phyloP scores from a whole-genome alignment of 2,113 vertebrate genomes.

The Lichenostomus cassidix region DNA sequence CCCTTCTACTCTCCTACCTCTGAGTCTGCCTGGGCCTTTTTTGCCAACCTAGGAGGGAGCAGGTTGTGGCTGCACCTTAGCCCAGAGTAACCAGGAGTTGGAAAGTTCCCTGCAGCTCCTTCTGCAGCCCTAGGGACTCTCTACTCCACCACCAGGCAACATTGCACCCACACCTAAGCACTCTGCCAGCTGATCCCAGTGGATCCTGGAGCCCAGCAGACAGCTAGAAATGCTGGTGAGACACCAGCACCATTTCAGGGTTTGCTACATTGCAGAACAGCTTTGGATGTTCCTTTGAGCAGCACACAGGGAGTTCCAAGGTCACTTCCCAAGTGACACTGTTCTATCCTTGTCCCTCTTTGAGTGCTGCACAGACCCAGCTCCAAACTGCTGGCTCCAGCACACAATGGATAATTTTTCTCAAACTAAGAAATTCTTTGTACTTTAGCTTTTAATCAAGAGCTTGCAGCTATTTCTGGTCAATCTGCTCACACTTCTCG shows the following conservation, averaged over 20 bases:
- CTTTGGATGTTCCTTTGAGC: not conserved
- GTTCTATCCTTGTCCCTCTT: not conserved
- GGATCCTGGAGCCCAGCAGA: not conserved
- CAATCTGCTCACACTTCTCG: not conserved
- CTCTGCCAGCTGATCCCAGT: not conserved
- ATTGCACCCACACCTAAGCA: not conserved
- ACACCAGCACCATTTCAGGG: rapidly evolving
- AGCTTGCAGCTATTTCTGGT: conserved; percentile 30
- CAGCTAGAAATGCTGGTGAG: not conserved
- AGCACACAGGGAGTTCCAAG: not conserved
- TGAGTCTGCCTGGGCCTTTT: not conserved
- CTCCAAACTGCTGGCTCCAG: not conserved
- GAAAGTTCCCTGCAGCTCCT: not conserved
- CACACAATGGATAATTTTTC: not conserved
- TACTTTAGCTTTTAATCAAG: conserved; percentile 26
- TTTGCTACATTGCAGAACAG: not conserved
- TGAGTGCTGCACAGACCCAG: not conserved
- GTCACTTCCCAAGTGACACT: not conserved
- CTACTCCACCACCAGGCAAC: not conserved
- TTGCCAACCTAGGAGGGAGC: not conserved
- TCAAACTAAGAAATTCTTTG: conserved; percentile 8
- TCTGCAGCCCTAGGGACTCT: not conserved
- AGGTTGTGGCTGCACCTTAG: not conserved
- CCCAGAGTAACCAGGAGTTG: rapidly evolving
- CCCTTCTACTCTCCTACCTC: not conserved